Evolutionary conservation across 2,113 vertebrate genomes (phyloP).

Genomic region (Puffinus mauretanicus): DNA sequence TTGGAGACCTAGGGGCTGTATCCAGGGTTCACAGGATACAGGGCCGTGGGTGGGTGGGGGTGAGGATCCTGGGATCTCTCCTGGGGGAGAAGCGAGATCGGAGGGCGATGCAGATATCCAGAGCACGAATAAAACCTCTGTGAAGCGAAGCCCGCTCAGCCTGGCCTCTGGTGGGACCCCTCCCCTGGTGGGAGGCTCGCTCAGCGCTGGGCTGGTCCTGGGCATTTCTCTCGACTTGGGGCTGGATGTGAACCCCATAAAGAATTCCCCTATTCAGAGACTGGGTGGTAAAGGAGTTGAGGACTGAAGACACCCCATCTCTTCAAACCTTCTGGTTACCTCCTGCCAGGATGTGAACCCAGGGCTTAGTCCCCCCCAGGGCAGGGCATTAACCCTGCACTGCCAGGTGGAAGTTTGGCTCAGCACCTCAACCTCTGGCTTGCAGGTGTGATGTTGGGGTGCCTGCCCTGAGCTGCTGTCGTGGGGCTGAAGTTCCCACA

Average conservation of each 20-base stretch:
- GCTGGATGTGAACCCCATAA: not conserved
- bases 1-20: not conserved
- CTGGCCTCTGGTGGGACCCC: not conserved
- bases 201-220: accelerated
- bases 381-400: not conserved
- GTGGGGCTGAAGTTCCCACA: not conserved
- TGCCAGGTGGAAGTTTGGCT: not conserved
- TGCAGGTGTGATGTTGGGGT: not conserved
- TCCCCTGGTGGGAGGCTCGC: not conserved
- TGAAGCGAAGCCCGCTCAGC: not conserved
- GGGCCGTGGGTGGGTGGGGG: not conserved
- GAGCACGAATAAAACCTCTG: slow-evolving; percentile 44
- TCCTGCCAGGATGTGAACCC: not conserved
- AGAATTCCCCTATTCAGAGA: not conserved
- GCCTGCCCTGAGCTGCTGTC: not conserved
- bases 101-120: not conserved
- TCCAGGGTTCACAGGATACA: not conserved
- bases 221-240: not conserved
- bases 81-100: not conserved
- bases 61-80: not conserved
- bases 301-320: not conserved
- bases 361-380: not conserved
- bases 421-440: accelerated
- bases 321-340: not conserved
- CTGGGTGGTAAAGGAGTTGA: not conserved